phyloP scores from a whole-genome alignment of 1,140 invertebrate genomes.

The Solenopsis fugax region DNA sequence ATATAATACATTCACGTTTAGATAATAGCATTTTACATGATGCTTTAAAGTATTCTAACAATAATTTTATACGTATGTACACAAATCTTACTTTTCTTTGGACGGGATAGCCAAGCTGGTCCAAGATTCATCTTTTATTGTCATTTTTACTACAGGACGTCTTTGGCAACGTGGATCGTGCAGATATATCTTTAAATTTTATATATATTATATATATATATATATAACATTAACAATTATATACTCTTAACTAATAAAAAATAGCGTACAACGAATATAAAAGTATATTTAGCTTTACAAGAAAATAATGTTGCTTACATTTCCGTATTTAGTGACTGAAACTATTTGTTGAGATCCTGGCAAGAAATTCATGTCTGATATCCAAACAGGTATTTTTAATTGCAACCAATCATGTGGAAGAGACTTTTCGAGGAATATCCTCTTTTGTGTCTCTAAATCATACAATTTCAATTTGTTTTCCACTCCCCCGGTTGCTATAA shows the following conservation, averaged over 20 bases:
- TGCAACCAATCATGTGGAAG: slow-evolving; percentile 90
- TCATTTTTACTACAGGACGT: slow-evolving; percentile 86
- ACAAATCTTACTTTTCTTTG: slow-evolving; percentile 81
- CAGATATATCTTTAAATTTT: slow-evolving; percentile 81
- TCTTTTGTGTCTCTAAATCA: slow-evolving; percentile 88
- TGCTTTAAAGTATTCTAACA: background rate
- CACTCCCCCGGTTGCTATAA: slow-evolving; percentile 91
- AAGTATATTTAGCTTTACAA: background rate
- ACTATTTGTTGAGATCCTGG: slow-evolving; percentile 80
- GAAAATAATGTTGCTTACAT: slow-evolving; percentile 74
- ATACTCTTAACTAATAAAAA: background rate
- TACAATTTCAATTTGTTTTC: slow-evolving; percentile 92
- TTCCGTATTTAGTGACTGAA: slow-evolving; percentile 82
- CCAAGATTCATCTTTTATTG: slow-evolving; percentile 81
- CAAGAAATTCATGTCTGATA: slow-evolving; percentile 89
- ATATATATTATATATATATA: too few relatives aligned
- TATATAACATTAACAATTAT: background rate
- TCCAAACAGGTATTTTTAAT: slow-evolving; percentile 90
- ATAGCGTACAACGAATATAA: too few relatives aligned
- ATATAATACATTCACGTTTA: slow-evolving; percentile 49
- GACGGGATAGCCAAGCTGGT: slow-evolving; percentile 79
- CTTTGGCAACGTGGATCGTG: slow-evolving; percentile 87
- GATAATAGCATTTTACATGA: background rate
- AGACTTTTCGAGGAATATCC: slow-evolving; percentile 91
- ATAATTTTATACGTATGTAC: background rate